Evolutionary conservation across 2,888 invertebrate genomes (phyloP), one percentile per base, ranked within the genome.

Genomic region (Himalopsyche japonica): DNA sequence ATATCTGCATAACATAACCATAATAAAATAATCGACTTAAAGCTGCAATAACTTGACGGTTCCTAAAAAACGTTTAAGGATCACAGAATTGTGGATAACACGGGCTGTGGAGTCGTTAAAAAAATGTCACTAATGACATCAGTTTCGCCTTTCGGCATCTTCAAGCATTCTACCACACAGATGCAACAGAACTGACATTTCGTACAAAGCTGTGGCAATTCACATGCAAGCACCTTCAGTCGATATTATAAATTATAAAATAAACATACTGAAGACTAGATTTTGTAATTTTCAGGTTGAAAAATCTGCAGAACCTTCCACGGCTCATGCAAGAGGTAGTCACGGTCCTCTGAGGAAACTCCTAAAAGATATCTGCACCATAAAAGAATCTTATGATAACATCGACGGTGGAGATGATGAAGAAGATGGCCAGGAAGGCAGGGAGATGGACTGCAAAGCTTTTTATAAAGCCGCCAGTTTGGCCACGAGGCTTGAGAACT

Each of bases 401-500:
- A 78, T 32, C 27, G 49, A 20, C 5, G 48, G 49, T 34, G 64
- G 20, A 15, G 43, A 85, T n/a, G 76, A 57, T 6, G 27, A 64
- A 18, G 82, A 83, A 7, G 76, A 82, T 18, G 43, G 15, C 10
- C 76, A 79, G 20, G 76, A 79, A 47, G 80, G 79, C 8, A 76
- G 43, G 5, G 37, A 30, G 30, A 70, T 70, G 70, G 24, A 70
- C 3, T 70, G 70, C 70, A 8, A 70, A 27, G 30, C 70, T 6
- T 70, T 70, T 30, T 70, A 70, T 24, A 86, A 85, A 48, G 83
- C 86, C 1, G 80, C 84, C 24, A 80, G 43, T n/a, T 76, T 85
- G 0, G 80, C 86, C 47, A 77, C 76, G 8, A 24, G 87, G 20
- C 84, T 87, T 48, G 78, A 87, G 76, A 87, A 87, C 30, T 30